Base-by-base conservation (phyloP, 1,140 invertebrate species). In the Calosoma granatense region DNA sequence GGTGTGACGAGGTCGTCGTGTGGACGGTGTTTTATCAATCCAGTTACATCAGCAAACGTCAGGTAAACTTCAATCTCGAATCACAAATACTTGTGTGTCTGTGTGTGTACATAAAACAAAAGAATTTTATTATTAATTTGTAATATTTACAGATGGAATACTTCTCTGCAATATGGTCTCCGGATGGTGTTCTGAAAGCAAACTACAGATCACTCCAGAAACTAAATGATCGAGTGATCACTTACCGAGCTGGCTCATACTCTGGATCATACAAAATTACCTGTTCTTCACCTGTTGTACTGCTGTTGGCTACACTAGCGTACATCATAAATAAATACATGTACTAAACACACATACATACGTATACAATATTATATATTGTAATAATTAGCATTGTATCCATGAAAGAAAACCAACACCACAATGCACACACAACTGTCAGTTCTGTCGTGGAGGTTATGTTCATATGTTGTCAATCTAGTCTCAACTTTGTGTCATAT, bases 1-100 rank as follows among this genome's bases (percentile, higher is more conserved):
- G 70, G 1, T 91, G 88, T 61, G 77, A 78, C 41, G 86, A 90
- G 65, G 75, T 77, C 19, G 85, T 90, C 1, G 77, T 78, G 1
- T 91, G 88, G 88, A 85, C 84, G 3, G 74, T 91, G 1, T 77
- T 88, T 55, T 74, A 78, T 1, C 70, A 80, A 30, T 78, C 78
- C 39, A 67, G 81, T 20, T 72, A 75, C 0, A 76, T 88, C 23
- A 81, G 81, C 0, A 63, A 75, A 26, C 61, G 71, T 9, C 82
- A 86, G 74, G 81, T 83, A 55, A 55, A 55, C n/a, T 55, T 3
- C 30, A 41, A 17, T 41, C 4, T 22, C 30, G 3, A 47, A 19
- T 17, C 51, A 21, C 22, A 2, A 41, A 51, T 56, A 59, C 21
- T 55, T 43, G 53, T 56, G 3, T 52, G 36, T 14, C 22, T 52